Percentiles rank a stretch among this genome's conserved stretches.
Evolutionary conservation across 2,888 invertebrate species (phyloP).

Genomic region (Drosophila infuscata): DNA sequence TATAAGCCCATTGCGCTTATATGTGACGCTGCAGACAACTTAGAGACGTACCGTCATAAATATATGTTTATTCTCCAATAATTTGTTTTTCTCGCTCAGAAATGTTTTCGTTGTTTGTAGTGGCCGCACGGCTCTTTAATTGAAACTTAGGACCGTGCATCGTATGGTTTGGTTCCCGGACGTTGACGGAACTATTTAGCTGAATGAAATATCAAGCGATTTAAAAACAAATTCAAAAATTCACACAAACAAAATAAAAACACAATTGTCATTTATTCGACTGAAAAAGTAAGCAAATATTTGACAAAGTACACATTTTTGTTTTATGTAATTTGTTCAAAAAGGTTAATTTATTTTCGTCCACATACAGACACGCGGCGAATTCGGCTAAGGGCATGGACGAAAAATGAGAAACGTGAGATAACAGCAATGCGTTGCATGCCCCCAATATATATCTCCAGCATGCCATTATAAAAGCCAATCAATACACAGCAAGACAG

Average conservation of each 20-base stretch:
- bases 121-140: constrained; percentile 39
- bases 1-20: constrained; percentile 62
- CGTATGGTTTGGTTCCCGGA: constrained; percentile 66
- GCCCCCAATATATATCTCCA: constrained; percentile 39
- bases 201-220: constrained; percentile 16
- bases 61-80: constrained; percentile 60
- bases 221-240: neutral
- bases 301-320: neutral
- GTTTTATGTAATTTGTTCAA: constrained; percentile 22
- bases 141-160: constrained; percentile 54
- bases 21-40: constrained; percentile 51
- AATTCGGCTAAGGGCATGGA: constrained; percentile 14
- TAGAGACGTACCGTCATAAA: constrained; percentile 71
- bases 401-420: constrained; percentile 46
- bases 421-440: constrained; percentile 36
- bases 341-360: constrained; percentile 11
- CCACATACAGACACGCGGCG: constrained; percentile 20
- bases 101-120: constrained; percentile 66
- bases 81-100: constrained; percentile 41
- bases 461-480: constrained; percentile 51
- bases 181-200: constrained; percentile 66
- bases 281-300: constrained; percentile 43
- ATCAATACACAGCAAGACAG: constrained; percentile 16
- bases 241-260: constrained; percentile 14
- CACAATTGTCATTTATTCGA: constrained; percentile 14